These are phyloP conservation scores for Schizotus pectinicornis DNA, from an alignment of 2,888 invertebrate genomes.

Conservation along the genomic window DNA sequence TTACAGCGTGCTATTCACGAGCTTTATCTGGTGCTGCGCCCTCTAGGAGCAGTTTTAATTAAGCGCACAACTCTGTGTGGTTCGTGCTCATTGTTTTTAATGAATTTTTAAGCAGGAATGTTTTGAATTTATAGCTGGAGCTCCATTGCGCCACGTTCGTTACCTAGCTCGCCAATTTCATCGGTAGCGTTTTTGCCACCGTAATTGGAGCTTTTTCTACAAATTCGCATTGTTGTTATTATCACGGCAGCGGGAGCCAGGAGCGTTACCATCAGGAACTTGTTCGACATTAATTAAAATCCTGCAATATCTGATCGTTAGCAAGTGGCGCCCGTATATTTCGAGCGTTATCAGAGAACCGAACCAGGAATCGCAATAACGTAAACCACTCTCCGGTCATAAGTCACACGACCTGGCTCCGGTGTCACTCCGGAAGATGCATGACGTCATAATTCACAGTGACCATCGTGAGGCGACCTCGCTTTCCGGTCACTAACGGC, in stretches of 20 bases:
- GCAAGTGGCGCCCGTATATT: constrained; percentile 38
- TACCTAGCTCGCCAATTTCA: constrained; percentile 24
- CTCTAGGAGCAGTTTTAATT: constrained; percentile 26
- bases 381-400: constrained; percentile 39
- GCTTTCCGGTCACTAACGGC: constrained; percentile 35
- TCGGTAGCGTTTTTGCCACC: constrained; percentile 2
- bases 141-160: not conserved
- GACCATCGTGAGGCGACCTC: constrained; percentile 28
- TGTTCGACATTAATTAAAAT: constrained; percentile 37
- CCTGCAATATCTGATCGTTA: constrained; percentile 41
- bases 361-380: constrained; percentile 21
- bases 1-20: constrained; percentile 3
- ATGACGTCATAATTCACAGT: constrained; percentile 43
- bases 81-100: constrained; percentile 30
- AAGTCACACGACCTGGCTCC: constrained; percentile 40
- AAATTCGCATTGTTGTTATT: too few species aligned
- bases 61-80: constrained; percentile 9
- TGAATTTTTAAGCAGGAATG: constrained; percentile 26
- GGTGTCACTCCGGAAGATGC: constrained; percentile 40
- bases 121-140: constrained; percentile 21
- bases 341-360: constrained; percentile 35
- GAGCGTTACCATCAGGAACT: constrained; percentile 6
- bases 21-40: constrained; percentile 17
- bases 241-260: too few species aligned
- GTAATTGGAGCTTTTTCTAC: not conserved